Conservation (phyloP, 2,888 invertebrate species). For the Cheilosia grossa region DNA sequence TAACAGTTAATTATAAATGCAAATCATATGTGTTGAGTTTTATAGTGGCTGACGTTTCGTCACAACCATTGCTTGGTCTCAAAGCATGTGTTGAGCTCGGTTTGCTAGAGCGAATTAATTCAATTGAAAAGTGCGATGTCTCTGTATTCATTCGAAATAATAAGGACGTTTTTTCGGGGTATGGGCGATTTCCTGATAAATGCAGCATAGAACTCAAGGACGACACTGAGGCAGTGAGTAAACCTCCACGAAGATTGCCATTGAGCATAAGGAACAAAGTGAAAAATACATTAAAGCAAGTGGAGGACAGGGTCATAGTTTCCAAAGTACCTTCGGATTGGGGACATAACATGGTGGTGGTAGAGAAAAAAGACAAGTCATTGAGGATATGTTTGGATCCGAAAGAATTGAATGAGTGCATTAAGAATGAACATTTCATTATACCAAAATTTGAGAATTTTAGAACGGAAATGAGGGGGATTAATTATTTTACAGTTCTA, state of each 20-base stretch:
- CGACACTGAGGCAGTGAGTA: neutral
- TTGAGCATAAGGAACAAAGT: constrained; percentile 64
- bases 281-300: constrained; percentile 59
- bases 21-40: constrained; percentile 14
- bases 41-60: constrained; percentile 20
- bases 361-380: constrained; percentile 37
- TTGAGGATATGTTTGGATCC: constrained; percentile 37
- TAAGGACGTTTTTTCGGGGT: constrained; percentile 32
- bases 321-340: constrained; percentile 48
- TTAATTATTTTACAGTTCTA: constrained; percentile 28
- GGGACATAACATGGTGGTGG: constrained; percentile 46
- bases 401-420: constrained; percentile 29
- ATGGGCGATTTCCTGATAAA: constrained; percentile 46
- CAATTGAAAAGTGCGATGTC: neutral
- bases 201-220: constrained; percentile 27
- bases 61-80: constrained; percentile 13
- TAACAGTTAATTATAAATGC: constrained; percentile 7
- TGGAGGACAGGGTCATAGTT: constrained; percentile 71
- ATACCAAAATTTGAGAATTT: constrained; percentile 39
- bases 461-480: constrained; percentile 31
- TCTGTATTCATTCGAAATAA: constrained; percentile 6
- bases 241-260: constrained; percentile 59
- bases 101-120: constrained; percentile 5
- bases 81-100: constrained; percentile 23
- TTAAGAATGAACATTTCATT: constrained; percentile 39